Evolutionary conservation across 2,113 vertebrate species (phyloP).

Genomic region (Oncorhynchus nerka): DNA sequence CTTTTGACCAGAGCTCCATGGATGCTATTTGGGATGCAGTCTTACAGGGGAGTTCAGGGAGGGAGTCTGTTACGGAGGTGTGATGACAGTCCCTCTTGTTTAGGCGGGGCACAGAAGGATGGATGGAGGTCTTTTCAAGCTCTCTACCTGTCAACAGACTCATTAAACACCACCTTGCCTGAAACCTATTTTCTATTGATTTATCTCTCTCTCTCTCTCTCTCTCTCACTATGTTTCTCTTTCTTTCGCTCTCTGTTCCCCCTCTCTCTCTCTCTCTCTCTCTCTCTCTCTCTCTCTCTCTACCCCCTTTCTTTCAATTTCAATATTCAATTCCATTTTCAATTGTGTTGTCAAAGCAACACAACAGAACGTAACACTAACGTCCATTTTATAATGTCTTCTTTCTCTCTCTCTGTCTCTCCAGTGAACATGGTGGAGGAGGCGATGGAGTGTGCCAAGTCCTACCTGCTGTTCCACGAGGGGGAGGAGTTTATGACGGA

Average conservation of each 20-base stretch:
- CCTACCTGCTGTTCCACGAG: slow-evolving; percentile 88
- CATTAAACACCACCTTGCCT: no score
- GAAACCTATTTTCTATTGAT: no score
- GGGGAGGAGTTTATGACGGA: slow-evolving; percentile 85
- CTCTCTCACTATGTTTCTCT: no score
- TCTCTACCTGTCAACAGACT: background rate
- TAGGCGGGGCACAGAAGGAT: background rate
- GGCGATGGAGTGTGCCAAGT: slow-evolving; percentile 82
- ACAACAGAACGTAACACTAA: no score
- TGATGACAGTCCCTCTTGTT: background rate
- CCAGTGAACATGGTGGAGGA: slow-evolving; percentile 78
- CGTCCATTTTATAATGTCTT: background rate
- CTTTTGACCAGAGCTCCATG: no score
- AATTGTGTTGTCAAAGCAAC: no score
- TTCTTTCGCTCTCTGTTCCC: no score
- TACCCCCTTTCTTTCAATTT: background rate
- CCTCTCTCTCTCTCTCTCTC: background rate
- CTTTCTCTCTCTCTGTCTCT: slow-evolving; percentile 9
- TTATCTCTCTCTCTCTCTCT: no score
- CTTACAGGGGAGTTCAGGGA: no score
- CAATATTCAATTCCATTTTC: no score
- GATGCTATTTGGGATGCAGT: no score
- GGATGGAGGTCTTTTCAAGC: background rate
- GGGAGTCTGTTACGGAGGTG: background rate
- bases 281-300: background rate